Base-by-base conservation (phyloP, 64 coral and sea anemone species). In the Pocillopora verrucosa region DNA sequence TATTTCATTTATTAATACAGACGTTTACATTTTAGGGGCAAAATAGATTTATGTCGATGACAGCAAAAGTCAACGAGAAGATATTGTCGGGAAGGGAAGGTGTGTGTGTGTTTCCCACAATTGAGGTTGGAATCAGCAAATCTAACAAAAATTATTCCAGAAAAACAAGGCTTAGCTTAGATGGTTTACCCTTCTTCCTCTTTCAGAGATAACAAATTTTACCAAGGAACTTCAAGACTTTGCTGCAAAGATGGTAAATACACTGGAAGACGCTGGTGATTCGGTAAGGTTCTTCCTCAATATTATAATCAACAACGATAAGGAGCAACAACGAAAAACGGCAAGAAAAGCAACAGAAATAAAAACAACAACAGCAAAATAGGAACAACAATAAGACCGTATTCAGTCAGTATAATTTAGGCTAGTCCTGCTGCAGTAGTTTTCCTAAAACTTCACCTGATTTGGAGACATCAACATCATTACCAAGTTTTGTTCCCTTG, bases 121-220 rank as follows among this genome's bases (percentile, higher is more conserved):
- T 70, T 70, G 22, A 70, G 2, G 11, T 70, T 1, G 19, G 7
- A n/a, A n/a, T 30, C 30, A 30, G 30, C 17, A 19, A 10, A 24
- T 69, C 24, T n/a, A 9, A 70, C 67, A 70, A 70, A 9, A 4
- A 24, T 70, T 0, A 70, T 25, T 7, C 25, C 11, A 70, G 22
- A 67, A 70, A 70, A 24, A 25, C 5, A 70, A 70, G 30, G 30
- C 30, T 30, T 30, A 30, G 25, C n/a, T 70, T 30, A 70, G n/a
- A 70, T 7, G 9, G 10, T 26, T 25, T 7, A 2, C 25, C 22
- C 17, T n/a, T 20, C 72, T 15, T 25, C 24, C 35, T 88, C 6
- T 88, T 77, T 13, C 22, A 88, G 86, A 88, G 38, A 88, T 88
- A 88, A 78, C n/a, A 76, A 76, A 76, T 61, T 88, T 78, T 16